Evolutionary conservation across 2,888 invertebrate species (phyloP), one percentile per base, ranked within the genome.

Genomic region (Harpagoxenus sublaevis): DNA sequence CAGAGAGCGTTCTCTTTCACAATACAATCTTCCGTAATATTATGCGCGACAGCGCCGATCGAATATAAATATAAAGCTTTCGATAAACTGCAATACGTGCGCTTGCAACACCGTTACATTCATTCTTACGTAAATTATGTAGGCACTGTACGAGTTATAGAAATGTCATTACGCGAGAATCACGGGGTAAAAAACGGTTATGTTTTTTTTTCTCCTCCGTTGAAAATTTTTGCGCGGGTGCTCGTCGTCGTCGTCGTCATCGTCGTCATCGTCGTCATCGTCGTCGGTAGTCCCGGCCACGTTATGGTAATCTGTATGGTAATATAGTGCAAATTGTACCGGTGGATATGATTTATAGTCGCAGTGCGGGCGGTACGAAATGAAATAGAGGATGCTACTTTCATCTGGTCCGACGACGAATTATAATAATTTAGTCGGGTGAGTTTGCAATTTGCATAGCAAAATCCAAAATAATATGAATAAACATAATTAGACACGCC

Each of bases 301-400:
- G 78, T 81, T 81, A 71, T 81, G 73, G 73, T 81, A 81, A 81
- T 81, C 48, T 81, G 73, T 62, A 81, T 81, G 73, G 28, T 81
- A 81, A 71, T 81, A 81, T 48, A 81, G 73, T 81, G 79, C 79
- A 81, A 81, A 81, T 81, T 81, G 73, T 81, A 62, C 73, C 73
- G 60, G 73, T 71, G 60, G 60, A 71, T 48, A 71, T 71, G 73
- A 81, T 81, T 81, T 81, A 81, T 71, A 45, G 60, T 60, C 60
- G 48, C 73, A 48, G 35, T 18, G 60, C 73, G 79, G 3, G 60
- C 48, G 79, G 18, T 39, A 39, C 35, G 55, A 71, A 81, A 81
- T 62, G 73, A 39, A 81, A 81, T 81, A 81, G 60, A 71, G 73
- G 60, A 81, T 81, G 73, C 79, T 71, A 81, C 79, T 81, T 81